Percentiles rank a stretch among this genome's conserved stretches.
Evolutionary conservation across 2,888 invertebrate genomes (phyloP).

Genomic region (Idaea aversata): DNA sequence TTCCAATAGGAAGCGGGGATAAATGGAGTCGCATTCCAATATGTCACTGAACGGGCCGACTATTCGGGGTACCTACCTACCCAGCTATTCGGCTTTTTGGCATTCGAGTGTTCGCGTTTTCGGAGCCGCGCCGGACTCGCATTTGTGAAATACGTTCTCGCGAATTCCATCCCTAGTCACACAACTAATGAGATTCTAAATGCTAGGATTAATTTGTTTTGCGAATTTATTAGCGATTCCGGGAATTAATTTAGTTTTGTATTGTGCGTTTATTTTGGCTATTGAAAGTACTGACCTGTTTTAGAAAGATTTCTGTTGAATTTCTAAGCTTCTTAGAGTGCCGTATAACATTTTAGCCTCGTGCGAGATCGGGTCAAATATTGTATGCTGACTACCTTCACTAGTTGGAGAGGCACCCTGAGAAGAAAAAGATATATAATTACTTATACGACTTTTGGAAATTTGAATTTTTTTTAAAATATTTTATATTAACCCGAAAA

Average conservation of each 20-base stretch:
- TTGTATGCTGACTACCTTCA: too few relatives aligned
- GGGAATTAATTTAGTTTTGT: not conserved
- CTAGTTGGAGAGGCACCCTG: too few relatives aligned
- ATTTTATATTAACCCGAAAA: too few relatives aligned
- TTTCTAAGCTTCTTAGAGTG: too few relatives aligned
- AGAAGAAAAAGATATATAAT: too few relatives aligned
- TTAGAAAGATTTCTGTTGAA: too few relatives aligned
- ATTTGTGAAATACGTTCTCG: slow-evolving; percentile 60
- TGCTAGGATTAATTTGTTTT: slow-evolving; percentile 48
- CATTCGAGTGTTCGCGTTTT: slow-evolving; percentile 64
- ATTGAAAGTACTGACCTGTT: too few relatives aligned
- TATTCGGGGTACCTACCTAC: slow-evolving; percentile 57
- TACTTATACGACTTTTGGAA: too few relatives aligned
- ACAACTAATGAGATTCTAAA: slow-evolving; percentile 69
- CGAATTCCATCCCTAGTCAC: slow-evolving; percentile 50
- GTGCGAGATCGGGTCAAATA: too few relatives aligned
- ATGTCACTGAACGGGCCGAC: slow-evolving; percentile 72
- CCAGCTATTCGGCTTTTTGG: slow-evolving; percentile 55
- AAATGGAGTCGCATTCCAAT: slow-evolving; percentile 81
- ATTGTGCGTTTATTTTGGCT: not conserved
- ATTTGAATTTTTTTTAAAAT: too few relatives aligned
- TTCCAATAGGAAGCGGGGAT: slow-evolving; percentile 79
- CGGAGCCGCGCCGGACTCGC: slow-evolving; percentile 43
- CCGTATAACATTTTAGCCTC: too few relatives aligned
- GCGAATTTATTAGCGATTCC: slow-evolving; percentile 3